phyloP scores from a whole-genome alignment of 2,888 invertebrate genomes.

The Scaptomyza parva region DNA sequence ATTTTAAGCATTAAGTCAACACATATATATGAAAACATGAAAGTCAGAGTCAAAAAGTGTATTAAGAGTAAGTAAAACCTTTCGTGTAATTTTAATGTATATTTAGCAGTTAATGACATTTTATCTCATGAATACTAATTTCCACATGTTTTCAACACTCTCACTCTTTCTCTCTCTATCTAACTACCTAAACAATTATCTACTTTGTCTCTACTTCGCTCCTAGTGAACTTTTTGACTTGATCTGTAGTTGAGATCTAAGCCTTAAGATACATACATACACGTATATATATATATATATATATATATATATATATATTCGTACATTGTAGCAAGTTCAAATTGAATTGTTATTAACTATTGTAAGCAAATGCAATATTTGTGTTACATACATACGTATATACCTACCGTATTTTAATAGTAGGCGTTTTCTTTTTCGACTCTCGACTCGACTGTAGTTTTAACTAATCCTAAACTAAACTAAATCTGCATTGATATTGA shows the following conservation, averaged over 20 bases:
- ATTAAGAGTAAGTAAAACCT: constrained; percentile 21
- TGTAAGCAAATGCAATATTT: constrained; percentile 75
- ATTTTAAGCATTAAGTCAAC: constrained; percentile 54
- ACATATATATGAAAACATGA: constrained; percentile 1
- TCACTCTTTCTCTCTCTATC: constrained; percentile 27
- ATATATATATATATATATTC: constrained; percentile 10
- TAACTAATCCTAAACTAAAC: constrained; percentile 33
- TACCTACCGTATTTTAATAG: constrained; percentile 76
- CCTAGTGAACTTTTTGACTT: constrained; percentile 24
- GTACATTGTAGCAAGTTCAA: constrained; percentile 65
- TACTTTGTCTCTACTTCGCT: constrained; percentile 7
- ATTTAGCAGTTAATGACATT: constrained; percentile 70
- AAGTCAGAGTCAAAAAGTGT: constrained; percentile 27
- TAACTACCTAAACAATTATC: constrained; percentile 24
- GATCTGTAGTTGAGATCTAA: constrained; percentile 22
- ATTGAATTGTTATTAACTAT: constrained; percentile 75
- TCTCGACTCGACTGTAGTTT: constrained; percentile 74
- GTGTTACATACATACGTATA: constrained; percentile 57
- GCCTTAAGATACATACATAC: constrained; percentile 18
- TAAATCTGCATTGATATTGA: constrained; percentile 39
- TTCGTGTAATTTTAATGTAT: constrained; percentile 54
- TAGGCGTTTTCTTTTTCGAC: constrained; percentile 74
- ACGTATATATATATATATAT: neutral
- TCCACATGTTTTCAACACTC: constrained; percentile 37
- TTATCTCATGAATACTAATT: constrained; percentile 46